Conservation (phyloP, 2,888 invertebrate genomes). For the Morpho deidamia region DNA sequence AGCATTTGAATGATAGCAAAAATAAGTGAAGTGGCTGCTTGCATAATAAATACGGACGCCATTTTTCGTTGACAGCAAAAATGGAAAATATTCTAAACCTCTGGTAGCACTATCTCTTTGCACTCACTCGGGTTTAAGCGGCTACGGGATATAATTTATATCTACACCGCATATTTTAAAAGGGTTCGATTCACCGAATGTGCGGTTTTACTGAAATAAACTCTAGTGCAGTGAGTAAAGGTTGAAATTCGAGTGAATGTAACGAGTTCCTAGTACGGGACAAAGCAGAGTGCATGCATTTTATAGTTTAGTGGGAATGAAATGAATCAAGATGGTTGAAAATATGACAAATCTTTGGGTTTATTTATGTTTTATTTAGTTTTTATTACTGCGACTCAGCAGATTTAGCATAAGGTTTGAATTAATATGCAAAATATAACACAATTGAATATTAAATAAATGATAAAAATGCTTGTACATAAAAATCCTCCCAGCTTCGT, state of each 20-base stretch:
- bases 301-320: slow-evolving; percentile 37
- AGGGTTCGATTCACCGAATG: slow-evolving; percentile 28
- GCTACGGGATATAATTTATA: slow-evolving; percentile 41
- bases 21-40: slow-evolving; percentile 22
- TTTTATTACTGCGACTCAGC: no score
- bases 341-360: slow-evolving; percentile 33
- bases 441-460: no score
- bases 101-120: slow-evolving; percentile 34
- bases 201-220: slow-evolving; percentile 9
- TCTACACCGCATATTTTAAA: slow-evolving; percentile 27
- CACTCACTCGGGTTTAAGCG: slow-evolving; percentile 39
- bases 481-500: no score
- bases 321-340: slow-evolving; percentile 37
- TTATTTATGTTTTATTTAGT: slow-evolving; percentile 8
- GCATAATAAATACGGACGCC: slow-evolving; percentile 31
- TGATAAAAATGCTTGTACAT: no score
- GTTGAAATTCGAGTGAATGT: slow-evolving; percentile 9
- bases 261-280: slow-evolving; percentile 23
- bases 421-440: no score
- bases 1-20: slow-evolving; percentile 18
- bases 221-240: slow-evolving; percentile 9
- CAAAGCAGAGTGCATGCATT: slow-evolving; percentile 36
- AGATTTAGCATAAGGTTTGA: no score
- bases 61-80: slow-evolving; percentile 38
- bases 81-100: slow-evolving; percentile 38